Evolutionary conservation across 2,888 invertebrate species (phyloP).

Genomic region (Epistrophe grossulariae): DNA sequence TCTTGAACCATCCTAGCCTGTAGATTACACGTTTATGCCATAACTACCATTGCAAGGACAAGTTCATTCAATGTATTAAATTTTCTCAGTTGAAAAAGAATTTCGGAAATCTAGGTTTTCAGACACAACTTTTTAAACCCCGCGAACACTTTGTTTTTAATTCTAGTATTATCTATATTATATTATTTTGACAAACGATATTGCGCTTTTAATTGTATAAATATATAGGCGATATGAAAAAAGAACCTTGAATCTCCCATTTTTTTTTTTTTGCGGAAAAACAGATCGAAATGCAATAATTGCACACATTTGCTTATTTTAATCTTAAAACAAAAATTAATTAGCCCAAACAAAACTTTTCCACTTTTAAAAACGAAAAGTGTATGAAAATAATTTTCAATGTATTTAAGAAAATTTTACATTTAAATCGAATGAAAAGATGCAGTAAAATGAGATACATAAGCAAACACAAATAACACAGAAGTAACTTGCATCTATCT

Average conservation of each 20-base stretch:
- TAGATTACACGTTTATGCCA: not conserved
- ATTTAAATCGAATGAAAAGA: constrained; percentile 3
- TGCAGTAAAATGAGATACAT: constrained; percentile 29
- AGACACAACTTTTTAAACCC: constrained; percentile 56
- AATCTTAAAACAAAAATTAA: constrained; percentile 32
- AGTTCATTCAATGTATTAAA: too few relatives aligned
- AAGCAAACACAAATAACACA: constrained; percentile 31
- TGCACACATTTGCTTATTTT: constrained; percentile 5
- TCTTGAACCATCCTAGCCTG: not conserved
- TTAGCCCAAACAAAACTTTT: constrained; percentile 39
- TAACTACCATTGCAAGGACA: not conserved
- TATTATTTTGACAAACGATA: constrained; percentile 41
- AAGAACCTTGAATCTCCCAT: constrained; percentile 42
- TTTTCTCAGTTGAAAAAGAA: not conserved
- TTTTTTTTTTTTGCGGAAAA: constrained; percentile 42
- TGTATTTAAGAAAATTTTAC: constrained; percentile 22
- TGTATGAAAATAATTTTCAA: not conserved
- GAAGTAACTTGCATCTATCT: constrained; percentile 29
- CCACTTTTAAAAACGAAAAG: constrained; percentile 9
- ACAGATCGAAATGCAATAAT: constrained; percentile 38
- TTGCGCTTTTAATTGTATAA: constrained; percentile 45
- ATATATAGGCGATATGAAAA: constrained; percentile 48
- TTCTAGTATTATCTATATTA: constrained; percentile 33
- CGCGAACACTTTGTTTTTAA: constrained; percentile 35
- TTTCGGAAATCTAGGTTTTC: constrained; percentile 47